These are phyloP conservation scores for Laspeyria flexula DNA, from an alignment of 2,888 invertebrate genomes.

Conservation along the genomic window DNA sequence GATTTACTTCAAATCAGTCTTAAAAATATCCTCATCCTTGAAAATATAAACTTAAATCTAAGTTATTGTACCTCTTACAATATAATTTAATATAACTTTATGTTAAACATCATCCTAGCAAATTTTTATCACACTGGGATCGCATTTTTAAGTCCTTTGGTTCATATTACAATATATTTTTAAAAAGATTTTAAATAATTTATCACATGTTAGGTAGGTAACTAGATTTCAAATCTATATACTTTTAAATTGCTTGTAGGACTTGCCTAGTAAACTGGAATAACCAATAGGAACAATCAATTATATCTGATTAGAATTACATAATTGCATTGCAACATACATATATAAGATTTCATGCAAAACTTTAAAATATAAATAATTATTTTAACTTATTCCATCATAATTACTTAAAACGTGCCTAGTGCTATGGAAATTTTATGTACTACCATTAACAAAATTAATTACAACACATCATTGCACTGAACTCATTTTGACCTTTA, in stretches of 20 bases:
- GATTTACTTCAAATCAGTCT: slow-evolving; percentile 43
- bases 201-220: slow-evolving; percentile 1
- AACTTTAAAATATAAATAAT: too few relatives aligned
- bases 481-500: slow-evolving; percentile 87
- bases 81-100: neutral
- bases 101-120: neutral
- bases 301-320: slow-evolving; percentile 1
- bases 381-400: too few relatives aligned
- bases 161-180: slow-evolving; percentile 10
- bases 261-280: slow-evolving; percentile 15
- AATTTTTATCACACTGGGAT: slow-evolving; percentile 41
- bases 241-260: slow-evolving; percentile 1
- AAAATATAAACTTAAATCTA: slow-evolving; percentile 11
- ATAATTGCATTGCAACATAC: too few relatives aligned
- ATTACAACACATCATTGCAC: slow-evolving; percentile 15
- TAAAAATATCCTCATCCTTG: slow-evolving; percentile 42
- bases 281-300: slow-evolving; percentile 33
- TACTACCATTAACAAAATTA: neutral
- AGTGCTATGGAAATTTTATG: too few relatives aligned
- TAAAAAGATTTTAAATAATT: slow-evolving; percentile 4
- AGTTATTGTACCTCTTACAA: slow-evolving; percentile 6
- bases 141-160: slow-evolving; percentile 34
- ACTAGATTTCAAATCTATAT: neutral
- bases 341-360: too few relatives aligned
- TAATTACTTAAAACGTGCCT: too few relatives aligned